Evolutionary conservation across 1,140 invertebrate genomes (phyloP).

Genomic region (Antheraea pernyi): DNA sequence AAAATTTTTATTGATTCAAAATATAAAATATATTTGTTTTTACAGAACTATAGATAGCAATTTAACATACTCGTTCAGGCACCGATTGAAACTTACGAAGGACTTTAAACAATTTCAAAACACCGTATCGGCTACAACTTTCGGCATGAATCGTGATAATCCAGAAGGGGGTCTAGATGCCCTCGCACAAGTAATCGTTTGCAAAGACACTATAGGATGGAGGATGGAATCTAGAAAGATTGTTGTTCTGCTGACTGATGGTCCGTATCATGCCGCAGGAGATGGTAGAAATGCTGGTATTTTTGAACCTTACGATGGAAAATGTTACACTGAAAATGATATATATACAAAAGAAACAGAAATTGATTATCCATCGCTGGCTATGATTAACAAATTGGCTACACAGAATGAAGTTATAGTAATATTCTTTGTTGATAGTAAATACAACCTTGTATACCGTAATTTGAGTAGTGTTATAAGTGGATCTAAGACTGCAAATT

Average conservation of each 20-base stretch:
- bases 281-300: constrained; percentile 90
- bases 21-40: not conserved
- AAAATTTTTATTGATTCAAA: too few relatives aligned
- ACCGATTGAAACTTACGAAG: constrained; percentile 89
- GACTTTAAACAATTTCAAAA: constrained; percentile 85
- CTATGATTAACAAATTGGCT: constrained; percentile 82
- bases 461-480: constrained; percentile 81
- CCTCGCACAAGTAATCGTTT: constrained; percentile 87
- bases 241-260: constrained; percentile 83
- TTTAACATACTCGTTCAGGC: constrained; percentile 92
- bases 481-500: constrained; percentile 49
- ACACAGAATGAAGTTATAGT: constrained; percentile 90
- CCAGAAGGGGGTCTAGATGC: constrained; percentile 91
- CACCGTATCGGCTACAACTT: constrained; percentile 67
- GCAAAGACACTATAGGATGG: constrained; percentile 83
- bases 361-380: constrained; percentile 86
- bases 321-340: constrained; percentile 86
- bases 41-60: constrained; percentile 81
- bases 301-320: constrained; percentile 90
- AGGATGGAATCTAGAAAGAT: constrained; percentile 81
- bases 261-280: constrained; percentile 82
- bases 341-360: constrained; percentile 83
- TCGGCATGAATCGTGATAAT: constrained; percentile 79
- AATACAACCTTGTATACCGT: constrained; percentile 83
- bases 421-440: constrained; percentile 90